These are phyloP conservation scores for Poeciliopsis occidentalis DNA, from an alignment of 2,113 vertebrate genomes.

Conservation along the genomic window DNA sequence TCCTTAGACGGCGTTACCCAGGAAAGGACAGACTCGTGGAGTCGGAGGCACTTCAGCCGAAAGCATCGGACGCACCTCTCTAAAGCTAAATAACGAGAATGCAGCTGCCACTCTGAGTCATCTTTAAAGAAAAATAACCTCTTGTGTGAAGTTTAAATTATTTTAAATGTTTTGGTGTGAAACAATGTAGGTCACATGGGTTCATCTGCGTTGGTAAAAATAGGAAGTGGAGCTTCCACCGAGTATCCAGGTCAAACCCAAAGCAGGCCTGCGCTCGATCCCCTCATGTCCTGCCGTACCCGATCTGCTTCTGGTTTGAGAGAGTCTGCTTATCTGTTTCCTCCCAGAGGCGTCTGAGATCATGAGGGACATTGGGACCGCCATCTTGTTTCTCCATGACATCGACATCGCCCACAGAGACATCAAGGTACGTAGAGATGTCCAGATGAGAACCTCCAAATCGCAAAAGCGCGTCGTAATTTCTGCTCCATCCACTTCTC, in stretches of 20 bases:
- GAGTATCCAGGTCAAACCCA: neutral
- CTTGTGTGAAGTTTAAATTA: too few species aligned
- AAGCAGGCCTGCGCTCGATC: neutral
- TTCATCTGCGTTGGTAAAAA: neutral
- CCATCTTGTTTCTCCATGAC: conserved; percentile 91
- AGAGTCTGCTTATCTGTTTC: conserved; percentile 48
- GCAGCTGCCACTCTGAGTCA: neutral
- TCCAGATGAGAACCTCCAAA: neutral
- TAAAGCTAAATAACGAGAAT: neutral
- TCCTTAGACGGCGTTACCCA: neutral
- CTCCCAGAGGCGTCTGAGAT: conserved; percentile 92
- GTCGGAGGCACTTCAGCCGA: neutral
- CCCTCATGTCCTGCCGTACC: neutral
- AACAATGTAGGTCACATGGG: neutral
- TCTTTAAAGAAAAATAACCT: neutral
- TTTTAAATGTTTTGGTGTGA: neutral
- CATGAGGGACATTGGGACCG: conserved; percentile 94
- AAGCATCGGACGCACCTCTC: neutral
- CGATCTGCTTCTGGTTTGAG: conserved; percentile 56
- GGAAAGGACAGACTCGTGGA: neutral
- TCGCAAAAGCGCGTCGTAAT: accelerated
- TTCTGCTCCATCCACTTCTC: neutral
- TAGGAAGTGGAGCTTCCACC: neutral
- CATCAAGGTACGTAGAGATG: conserved; percentile 86
- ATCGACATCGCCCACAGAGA: conserved; percentile 96